These are phyloP conservation scores for Syrista parreyssii DNA, from an alignment of 2,888 invertebrate genomes.

Conservation along the genomic window DNA sequence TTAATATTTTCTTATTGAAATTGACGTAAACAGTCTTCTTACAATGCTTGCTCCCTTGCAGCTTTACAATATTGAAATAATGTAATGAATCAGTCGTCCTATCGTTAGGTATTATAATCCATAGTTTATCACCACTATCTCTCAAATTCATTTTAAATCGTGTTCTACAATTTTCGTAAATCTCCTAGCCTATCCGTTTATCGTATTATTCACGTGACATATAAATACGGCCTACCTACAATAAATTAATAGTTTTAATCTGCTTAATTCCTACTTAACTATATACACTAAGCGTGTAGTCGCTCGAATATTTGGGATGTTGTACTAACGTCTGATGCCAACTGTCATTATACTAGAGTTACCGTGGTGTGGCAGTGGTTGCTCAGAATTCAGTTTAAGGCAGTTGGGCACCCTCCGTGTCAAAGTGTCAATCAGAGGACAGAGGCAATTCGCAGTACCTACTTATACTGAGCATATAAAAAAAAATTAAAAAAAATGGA, in stretches of 20 bases:
- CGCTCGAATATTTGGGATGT: conserved; percentile 26
- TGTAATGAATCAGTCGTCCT: conserved; percentile 56
- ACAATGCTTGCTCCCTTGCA: conserved; percentile 61
- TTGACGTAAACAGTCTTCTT: conserved; percentile 65
- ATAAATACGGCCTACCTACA: conserved; percentile 55
- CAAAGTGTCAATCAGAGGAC: conserved; percentile 24
- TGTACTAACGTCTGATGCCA: conserved; percentile 26
- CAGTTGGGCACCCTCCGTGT: conserved; percentile 50
- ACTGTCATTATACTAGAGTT: background rate
- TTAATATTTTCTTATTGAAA: conserved; percentile 58
- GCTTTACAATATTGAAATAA: conserved; percentile 54
- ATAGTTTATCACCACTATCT: conserved; percentile 37
- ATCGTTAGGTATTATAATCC: conserved; percentile 31
- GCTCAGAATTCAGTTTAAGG: conserved; percentile 54
- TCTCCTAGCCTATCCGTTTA: conserved; percentile 12
- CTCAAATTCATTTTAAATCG: background rate
- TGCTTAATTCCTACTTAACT: conserved; percentile 47
- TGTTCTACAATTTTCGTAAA: conserved; percentile 1
- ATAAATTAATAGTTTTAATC: conserved; percentile 56
- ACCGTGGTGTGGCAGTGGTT: conserved; percentile 50
- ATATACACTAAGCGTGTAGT: conserved; percentile 54
- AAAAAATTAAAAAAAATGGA: background rate
- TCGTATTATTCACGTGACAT: conserved; percentile 25
- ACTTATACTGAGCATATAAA: background rate
- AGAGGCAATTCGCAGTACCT: conserved; percentile 15